A percentile compares a stretch with the other conserved stretches of the same genome.
phyloP scores from a whole-genome alignment of 2,888 invertebrate genomes.

The Tinea trinotella region DNA sequence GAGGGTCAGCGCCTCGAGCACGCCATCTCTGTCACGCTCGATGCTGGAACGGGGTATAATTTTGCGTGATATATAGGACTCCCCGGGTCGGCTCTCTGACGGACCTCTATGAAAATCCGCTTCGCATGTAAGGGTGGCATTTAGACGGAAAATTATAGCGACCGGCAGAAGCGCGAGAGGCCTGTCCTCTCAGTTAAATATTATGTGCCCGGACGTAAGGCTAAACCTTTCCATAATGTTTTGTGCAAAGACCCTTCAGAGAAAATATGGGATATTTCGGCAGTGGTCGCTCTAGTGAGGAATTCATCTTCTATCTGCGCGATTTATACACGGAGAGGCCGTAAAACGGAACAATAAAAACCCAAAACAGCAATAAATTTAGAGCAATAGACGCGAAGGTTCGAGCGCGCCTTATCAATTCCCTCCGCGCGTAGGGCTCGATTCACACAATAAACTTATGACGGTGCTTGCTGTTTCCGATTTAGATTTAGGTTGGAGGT shows the following conservation, averaged over 20 bases:
- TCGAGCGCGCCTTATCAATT: slow-evolving; percentile 71
- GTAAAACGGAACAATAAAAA: slow-evolving; percentile 75
- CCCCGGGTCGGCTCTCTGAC: slow-evolving; percentile 46
- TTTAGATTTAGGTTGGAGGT: background rate
- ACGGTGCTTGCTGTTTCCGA: slow-evolving; percentile 31
- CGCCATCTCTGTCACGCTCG: slow-evolving; percentile 63
- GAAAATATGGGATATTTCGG: slow-evolving; percentile 51
- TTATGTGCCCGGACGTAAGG: slow-evolving; percentile 18
- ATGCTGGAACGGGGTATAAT: slow-evolving; percentile 56
- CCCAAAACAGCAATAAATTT: slow-evolving; percentile 75
- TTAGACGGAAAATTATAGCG: slow-evolving; percentile 30
- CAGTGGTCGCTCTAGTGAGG: slow-evolving; percentile 57
- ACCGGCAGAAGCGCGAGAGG: slow-evolving; percentile 21
- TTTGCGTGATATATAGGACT: slow-evolving; percentile 66
- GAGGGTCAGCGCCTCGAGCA: slow-evolving; percentile 65
- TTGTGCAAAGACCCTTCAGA: slow-evolving; percentile 31
- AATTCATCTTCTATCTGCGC: slow-evolving; percentile 70
- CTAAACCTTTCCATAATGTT: slow-evolving; percentile 28
- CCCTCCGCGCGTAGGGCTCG: slow-evolving; percentile 59
- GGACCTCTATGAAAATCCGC: slow-evolving; percentile 56
- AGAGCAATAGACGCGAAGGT: slow-evolving; percentile 71
- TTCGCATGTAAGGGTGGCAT: slow-evolving; percentile 34
- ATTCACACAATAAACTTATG: slow-evolving; percentile 67
- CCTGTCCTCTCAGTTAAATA: slow-evolving; percentile 20
- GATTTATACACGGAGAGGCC: slow-evolving; percentile 69